Conservation (phyloP, 1,140 invertebrate genomes). For the Protaetia brevitarsis region DNA sequence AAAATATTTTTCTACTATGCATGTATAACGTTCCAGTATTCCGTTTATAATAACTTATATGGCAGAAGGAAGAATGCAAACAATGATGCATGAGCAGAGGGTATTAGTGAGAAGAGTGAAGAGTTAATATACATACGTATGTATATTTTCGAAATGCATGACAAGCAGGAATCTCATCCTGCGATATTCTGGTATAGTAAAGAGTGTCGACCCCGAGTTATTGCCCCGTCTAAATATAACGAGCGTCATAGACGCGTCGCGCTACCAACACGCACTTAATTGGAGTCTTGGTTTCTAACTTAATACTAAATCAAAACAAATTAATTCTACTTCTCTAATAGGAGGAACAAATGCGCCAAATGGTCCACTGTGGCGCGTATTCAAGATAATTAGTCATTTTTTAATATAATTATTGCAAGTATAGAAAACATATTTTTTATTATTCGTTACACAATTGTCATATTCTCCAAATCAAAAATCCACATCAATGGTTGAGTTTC, state of each 20-base stretch:
- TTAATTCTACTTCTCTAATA: slow-evolving; percentile 6
- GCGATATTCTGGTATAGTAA: slow-evolving; percentile 20
- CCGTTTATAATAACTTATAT: not conserved
- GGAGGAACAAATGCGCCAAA: not conserved
- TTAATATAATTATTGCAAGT: no score
- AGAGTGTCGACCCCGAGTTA: slow-evolving; percentile 23
- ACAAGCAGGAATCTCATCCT: slow-evolving; percentile 20
- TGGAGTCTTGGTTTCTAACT: slow-evolving; percentile 12
- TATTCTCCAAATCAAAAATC: no score
- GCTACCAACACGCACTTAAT: slow-evolving; percentile 9
- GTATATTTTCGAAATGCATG: slow-evolving; percentile 21
- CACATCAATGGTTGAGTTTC: no score
- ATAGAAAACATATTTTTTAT: no score
- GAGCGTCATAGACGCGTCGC: slow-evolving; percentile 18
- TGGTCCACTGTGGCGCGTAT: not conserved
- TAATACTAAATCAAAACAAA: slow-evolving; percentile 21
- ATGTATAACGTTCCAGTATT: no score
- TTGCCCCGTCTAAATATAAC: slow-evolving; percentile 21
- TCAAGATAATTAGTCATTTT: not conserved
- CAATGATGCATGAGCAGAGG: not conserved
- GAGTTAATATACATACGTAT: slow-evolving; percentile 20
- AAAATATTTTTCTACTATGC: no score
- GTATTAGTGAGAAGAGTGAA: not conserved
- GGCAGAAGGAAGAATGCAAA: not conserved
- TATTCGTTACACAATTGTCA: no score